These are phyloP conservation scores for Stenoptilia bipunctidactyla DNA, from an alignment of 2,888 invertebrate genomes.

Conservation along the genomic window DNA sequence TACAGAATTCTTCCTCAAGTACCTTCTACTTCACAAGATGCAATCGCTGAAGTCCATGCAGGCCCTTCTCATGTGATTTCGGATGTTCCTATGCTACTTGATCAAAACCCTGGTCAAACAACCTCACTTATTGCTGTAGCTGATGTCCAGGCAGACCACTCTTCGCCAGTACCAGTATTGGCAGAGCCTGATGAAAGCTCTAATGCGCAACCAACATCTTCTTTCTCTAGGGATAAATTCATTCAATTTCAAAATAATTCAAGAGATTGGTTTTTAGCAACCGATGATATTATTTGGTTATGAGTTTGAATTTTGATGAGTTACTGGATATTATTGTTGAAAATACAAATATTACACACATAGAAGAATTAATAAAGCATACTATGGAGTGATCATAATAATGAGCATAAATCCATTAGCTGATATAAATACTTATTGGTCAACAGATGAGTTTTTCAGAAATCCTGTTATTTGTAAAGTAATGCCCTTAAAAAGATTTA, in stretches of 20 bases:
- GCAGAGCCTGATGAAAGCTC: too few species aligned
- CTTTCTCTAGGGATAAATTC: too few species aligned
- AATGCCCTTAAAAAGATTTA: conserved; percentile 13
- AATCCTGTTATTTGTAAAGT: conserved; percentile 10
- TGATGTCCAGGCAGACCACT: conserved; percentile 5
- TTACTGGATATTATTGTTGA: conserved; percentile 10
- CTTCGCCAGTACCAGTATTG: conserved; percentile 3
- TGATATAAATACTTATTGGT: conserved; percentile 12
- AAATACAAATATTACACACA: conserved; percentile 10
- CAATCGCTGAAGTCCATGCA: too few species aligned
- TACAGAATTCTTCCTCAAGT: too few species aligned
- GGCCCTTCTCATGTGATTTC: too few species aligned
- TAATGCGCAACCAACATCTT: too few species aligned
- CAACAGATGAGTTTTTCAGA: conserved; percentile 11
- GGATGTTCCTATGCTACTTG: too few species aligned
- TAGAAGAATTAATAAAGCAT: too few species aligned
- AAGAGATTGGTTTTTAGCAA: conserved; percentile 9
- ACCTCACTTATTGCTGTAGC: conserved; percentile 4
- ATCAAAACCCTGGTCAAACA: too few species aligned
- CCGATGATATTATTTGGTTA: conserved; percentile 9
- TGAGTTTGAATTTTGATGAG: conserved; percentile 5
- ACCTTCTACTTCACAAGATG: too few species aligned
- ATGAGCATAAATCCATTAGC: conserved; percentile 13
- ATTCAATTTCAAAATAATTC: conserved; percentile 10
- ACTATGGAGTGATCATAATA: conserved; percentile 11